Evolutionary conservation across 2,888 invertebrate species (phyloP), one percentile per base, ranked within the genome.

Genomic region (Lochmaea capreae): DNA sequence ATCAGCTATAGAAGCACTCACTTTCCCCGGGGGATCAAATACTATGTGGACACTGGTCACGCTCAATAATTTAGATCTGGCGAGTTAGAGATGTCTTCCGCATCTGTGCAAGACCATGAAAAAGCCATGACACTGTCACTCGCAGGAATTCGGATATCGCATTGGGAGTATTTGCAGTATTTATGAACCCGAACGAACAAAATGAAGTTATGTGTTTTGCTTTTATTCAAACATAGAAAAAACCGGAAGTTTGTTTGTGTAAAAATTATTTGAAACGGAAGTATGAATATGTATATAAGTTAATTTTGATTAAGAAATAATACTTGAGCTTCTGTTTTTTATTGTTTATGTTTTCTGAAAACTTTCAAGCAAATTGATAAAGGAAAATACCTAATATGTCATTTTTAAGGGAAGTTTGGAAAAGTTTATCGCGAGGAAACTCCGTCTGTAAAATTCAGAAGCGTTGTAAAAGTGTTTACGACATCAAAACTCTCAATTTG

Each of bases 41-140:
- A 58, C 70, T 58, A 42, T 66, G 63, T 69, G 73, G 74, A 16
- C 70, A 62, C 62, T 67, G 73, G 74, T 63, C 67, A 57, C 70
- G 65, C 63, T 74, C 70, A 66, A 74, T 74, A 74, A 70, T 74
- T 74, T 58, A 66, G 57, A 46, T 46, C 70, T 54, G 59, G 58
- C 46, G 43, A 67, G 59, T 46, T 43, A 12, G 59, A 61, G 61
- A 66, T 67, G 74, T 70, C 74, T 54, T 57, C 67, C 61, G 62
- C 74, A 71, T 74, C 74, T 70, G 74, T 67, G 42, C 54, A 62
- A n/a, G 42, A 46, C 52, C 57, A 59, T 67, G 72, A 67, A 72
- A 67, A 72, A 72, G 67, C 67, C 63, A 58, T 57, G 67, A 67
- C 22, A 63, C 57, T 63, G 67, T 65, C 67, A 65, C 62, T 61